Conservation (phyloP, 2,888 invertebrate genomes). For the Nemotelus pantherinus region DNA sequence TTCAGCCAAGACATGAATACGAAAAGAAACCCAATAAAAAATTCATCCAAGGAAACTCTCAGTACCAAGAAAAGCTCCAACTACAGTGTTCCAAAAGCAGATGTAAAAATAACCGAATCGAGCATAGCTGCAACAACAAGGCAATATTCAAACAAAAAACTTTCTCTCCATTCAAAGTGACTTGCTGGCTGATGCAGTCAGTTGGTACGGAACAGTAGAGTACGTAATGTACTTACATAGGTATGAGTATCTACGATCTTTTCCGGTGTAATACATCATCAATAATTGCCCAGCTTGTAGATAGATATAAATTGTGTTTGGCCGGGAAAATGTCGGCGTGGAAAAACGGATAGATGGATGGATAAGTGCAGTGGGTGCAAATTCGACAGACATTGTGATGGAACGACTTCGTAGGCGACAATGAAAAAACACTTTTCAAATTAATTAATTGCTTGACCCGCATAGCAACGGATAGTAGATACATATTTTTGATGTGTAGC, state of each 20-base stretch:
- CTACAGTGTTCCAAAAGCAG: constrained; percentile 3
- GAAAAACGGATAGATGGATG: not conserved
- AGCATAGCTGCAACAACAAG: constrained; percentile 13
- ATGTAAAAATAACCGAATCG: constrained; percentile 21
- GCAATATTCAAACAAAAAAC: constrained; percentile 42
- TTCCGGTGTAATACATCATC: not conserved
- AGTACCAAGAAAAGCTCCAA: not conserved
- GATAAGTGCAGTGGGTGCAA: no score
- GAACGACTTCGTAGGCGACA: not conserved
- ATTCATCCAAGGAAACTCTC: no score
- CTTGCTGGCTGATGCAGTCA: constrained; percentile 8
- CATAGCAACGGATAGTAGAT: not conserved
- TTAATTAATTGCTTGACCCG: not conserved
- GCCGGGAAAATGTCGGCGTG: constrained; percentile 1
- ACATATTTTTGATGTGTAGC: no score
- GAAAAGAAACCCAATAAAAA: no score
- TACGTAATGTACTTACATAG: not conserved
- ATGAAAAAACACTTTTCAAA: not conserved
- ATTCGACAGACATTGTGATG: no score
- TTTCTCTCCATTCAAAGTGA: constrained; percentile 39
- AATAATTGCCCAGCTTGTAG: constrained; percentile 12
- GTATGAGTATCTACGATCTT: constrained; percentile 16
- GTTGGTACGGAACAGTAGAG: not conserved
- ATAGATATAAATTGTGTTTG: not conserved
- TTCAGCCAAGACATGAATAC: no score